A percentile compares a stretch with the other conserved stretches of the same genome.
These are phyloP conservation scores for Eupleurogrammus muticus DNA, from an alignment of 2,797 vertebrate genomes.

Conservation along the genomic window DNA sequence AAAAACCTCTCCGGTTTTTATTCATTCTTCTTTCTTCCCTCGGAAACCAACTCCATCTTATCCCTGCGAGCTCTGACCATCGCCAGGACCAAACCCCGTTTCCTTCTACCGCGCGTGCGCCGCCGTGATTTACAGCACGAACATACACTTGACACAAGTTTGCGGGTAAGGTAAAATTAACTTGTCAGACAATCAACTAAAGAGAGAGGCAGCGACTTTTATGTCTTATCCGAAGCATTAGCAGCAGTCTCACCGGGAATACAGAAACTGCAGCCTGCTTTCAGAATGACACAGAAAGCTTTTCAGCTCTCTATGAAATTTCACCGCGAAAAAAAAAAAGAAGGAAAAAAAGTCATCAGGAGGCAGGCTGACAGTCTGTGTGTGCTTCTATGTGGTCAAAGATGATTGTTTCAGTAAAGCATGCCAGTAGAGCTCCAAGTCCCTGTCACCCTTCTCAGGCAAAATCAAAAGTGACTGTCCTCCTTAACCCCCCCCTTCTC, in stretches of 20 bases:
- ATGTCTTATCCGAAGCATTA: constrained; percentile 70
- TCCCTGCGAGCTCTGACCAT: constrained; percentile 24
- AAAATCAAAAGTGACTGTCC: constrained; percentile 81
- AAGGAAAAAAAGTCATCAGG: constrained; percentile 60
- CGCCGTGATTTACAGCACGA: constrained; percentile 62
- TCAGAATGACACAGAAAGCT: constrained; percentile 72
- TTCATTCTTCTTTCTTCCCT: constrained; percentile 36
- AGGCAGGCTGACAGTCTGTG: constrained; percentile 61
- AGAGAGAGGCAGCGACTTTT: constrained; percentile 63
- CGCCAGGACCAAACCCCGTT: constrained; percentile 26
- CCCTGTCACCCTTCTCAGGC: constrained; percentile 76
- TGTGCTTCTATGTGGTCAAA: constrained; percentile 65
- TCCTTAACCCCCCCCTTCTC: constrained; percentile 57
- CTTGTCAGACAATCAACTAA: constrained; percentile 71
- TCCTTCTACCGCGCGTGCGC: constrained; percentile 24
- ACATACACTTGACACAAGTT: constrained; percentile 66
- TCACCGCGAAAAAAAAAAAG: constrained; percentile 44
- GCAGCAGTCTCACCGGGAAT: constrained; percentile 74
- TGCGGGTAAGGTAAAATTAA: constrained; percentile 71
- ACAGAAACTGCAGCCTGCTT: constrained; percentile 75
- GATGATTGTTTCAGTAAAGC: constrained; percentile 74
- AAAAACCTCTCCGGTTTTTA: constrained; percentile 29
- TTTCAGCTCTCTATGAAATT: constrained; percentile 72
- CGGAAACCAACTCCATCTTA: constrained; percentile 38
- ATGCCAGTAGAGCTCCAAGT: constrained; percentile 75